Percentiles rank a stretch among this genome's conserved stretches.
Conservation (phyloP, 2,888 invertebrate species). For the Platypus cylindrus region DNA sequence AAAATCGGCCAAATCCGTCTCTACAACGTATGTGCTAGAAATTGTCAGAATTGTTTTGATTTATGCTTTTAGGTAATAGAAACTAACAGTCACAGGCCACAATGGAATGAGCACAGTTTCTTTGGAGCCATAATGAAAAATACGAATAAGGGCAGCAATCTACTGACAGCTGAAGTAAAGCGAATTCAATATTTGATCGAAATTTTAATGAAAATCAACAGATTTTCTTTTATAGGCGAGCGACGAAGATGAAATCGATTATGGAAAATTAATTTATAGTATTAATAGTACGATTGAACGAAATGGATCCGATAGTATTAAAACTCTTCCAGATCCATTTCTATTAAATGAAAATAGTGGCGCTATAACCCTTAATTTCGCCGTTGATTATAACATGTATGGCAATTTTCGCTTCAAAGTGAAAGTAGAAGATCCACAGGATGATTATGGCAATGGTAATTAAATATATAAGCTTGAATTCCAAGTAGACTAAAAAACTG, state of each 20-base stretch:
- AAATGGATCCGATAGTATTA: conserved; percentile 13
- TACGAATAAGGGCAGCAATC: conserved; percentile 10
- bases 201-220: conserved; percentile 5
- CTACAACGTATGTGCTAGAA: too few species aligned
- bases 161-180: conserved; percentile 17
- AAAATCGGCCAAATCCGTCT: too few species aligned
- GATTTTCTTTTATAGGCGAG: conserved; percentile 37
- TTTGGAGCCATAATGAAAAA: conserved; percentile 22
- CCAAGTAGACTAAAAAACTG: too few species aligned
- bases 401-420: conserved; percentile 49
- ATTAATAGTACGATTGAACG: conserved; percentile 17
- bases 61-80: conserved; percentile 47
- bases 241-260: conserved; percentile 33
- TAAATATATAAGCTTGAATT: too few species aligned
- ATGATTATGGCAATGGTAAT: conserved; percentile 17
- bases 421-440: conserved; percentile 37
- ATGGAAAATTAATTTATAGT: conserved; percentile 20
- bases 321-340: conserved; percentile 28
- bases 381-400: conserved; percentile 41
- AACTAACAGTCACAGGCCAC: conserved; percentile 44
- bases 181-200: conserved; percentile 1
- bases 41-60: too few species aligned
- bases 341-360: conserved; percentile 27
- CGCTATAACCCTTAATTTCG: conserved; percentile 38
- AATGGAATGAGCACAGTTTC: conserved; percentile 37